Base-by-base conservation (phyloP, 2,888 invertebrate genomes). In the Ceramica pisi region DNA sequence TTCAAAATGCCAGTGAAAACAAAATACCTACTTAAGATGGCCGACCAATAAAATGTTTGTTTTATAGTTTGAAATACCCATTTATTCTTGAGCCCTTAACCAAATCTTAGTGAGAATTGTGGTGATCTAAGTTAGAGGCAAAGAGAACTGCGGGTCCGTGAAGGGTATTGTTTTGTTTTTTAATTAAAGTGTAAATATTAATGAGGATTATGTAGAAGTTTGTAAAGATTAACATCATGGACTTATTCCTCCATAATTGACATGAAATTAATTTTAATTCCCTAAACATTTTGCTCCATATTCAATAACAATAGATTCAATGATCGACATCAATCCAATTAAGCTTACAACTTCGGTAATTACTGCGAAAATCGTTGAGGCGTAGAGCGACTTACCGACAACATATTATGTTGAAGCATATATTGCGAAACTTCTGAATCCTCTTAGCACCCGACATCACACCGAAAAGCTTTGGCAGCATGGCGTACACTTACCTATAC, bases 401-500 rank as follows among this genome's bases (percentile, higher is more conserved):
- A 53, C 46, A 19, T 63, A 44, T 12, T 38, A 61, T 14, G n/a
- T 46, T 23, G 26, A 19, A 4, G 31, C 10, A n/a, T 59, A 35
- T 71, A n/a, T 48, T 23, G 46, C 35, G 19, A 41, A 80, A 78
- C 64, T 74, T 65, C 31, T 23, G 59, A 68, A 69, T 81, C 64
- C 61, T 74, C 60, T 71, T 69, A 71, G 10, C 26, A 55, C n/a
- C 53, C 46, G 31, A 46, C 46, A 66, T 69, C 56, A 64, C 64
- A 75, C 38, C 62, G 41, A 70, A 70, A 78, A 69, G 59, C 67
- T 69, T 61, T 71, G 67, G 56, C 66, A 79, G 64, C 19, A 31
- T 62, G 31, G 50, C 57, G 61, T 65, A 55, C 2, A 55, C 2
- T 57, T 66, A 55, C 38, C 38, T 67, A 38, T 61, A 79, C 56